Evolutionary conservation across 1,140 invertebrate species (phyloP), one percentile per base, ranked within the genome.

Genomic region (Polypedilum vanderplanki): DNA sequence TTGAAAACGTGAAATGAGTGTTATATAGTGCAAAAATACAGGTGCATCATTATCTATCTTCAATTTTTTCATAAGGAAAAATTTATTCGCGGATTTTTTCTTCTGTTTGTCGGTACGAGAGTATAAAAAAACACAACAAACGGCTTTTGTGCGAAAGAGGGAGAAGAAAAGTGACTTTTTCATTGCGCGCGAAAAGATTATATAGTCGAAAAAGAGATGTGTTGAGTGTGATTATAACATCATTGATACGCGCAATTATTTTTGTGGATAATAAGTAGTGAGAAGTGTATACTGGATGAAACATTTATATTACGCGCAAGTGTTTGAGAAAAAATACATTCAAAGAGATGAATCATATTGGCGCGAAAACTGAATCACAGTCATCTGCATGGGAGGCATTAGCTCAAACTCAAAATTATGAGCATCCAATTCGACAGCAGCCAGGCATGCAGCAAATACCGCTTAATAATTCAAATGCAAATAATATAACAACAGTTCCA

Each of bases 301-400:
- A 9, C 10, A 33, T 57, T 57, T 57, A 12, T 12, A 46, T 46
- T 46, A 15, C 41, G 41, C 41, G 24, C 41, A 57, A 15, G 46
- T 57, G n/a, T 57, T 15, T 9, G 46, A 4, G 46, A n/a, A 57
- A 46, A 46, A 57, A 12, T 15, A 57, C 24, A 33, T 33, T 33
- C 24, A n/a, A 12, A n/a, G 41, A 57, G n/a, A 57, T 57, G 46
- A 57, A 57, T 12, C 46, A 70, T 70, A 70, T 70, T 70, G 65
- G 65, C 65, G 65, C 65, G 65, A 70, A 70, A 70, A 70, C 17
- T 10, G 65, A 70, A 24, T 73, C 74, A 20, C 46, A 70, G 12
- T 80, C 81, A 75, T 80, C 79, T 77, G 80, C 80, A 73, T 81
- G 80, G 80, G 80, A 81, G 76, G 80, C 81, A 75, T 74, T 81